A percentile compares a stretch with the other conserved stretches of the same genome.
Conservation (phyloP, 2,797 vertebrate genomes). For the Muscicapa striata region DNA sequence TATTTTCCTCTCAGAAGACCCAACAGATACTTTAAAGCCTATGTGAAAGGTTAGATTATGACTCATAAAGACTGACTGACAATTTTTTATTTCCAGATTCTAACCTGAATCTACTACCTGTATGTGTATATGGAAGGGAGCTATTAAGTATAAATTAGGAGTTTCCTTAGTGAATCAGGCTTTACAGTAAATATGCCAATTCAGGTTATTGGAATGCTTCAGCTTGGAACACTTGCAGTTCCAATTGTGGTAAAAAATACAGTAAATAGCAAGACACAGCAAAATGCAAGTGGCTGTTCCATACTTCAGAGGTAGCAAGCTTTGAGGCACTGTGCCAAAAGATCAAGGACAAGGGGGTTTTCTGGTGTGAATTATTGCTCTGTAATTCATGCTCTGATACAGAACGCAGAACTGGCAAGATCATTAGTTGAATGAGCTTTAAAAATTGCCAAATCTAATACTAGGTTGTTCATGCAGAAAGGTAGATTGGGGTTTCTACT, state of each 20-base stretch:
- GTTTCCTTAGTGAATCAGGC: not conserved
- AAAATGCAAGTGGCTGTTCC: not conserved
- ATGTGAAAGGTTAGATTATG: not conserved
- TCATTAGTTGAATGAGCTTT: not conserved
- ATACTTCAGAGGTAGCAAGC: not conserved
- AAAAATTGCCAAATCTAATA: conserved; percentile 14
- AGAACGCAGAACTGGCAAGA: not conserved
- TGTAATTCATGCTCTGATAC: not conserved
- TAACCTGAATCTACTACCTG: not conserved
- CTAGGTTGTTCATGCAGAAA: not conserved
- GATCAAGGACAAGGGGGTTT: conserved; percentile 7
- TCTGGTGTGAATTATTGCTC: conserved; percentile 31
- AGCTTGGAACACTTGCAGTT: not conserved
- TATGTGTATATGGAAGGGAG: not conserved
- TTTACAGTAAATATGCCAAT: not conserved
- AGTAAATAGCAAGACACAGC: not conserved
- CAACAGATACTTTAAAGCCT: not conserved
- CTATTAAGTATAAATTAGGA: not conserved
- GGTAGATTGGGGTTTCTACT: not conserved
- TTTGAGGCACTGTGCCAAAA: conserved; percentile 17
- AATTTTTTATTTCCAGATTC: not conserved
- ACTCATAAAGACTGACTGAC: not conserved
- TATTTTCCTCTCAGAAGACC: not conserved
- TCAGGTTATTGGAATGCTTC: not conserved
- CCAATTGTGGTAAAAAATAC: not conserved